phyloP scores from a whole-genome alignment of 2,888 invertebrate species.

The Luffia ferchaultella region DNA sequence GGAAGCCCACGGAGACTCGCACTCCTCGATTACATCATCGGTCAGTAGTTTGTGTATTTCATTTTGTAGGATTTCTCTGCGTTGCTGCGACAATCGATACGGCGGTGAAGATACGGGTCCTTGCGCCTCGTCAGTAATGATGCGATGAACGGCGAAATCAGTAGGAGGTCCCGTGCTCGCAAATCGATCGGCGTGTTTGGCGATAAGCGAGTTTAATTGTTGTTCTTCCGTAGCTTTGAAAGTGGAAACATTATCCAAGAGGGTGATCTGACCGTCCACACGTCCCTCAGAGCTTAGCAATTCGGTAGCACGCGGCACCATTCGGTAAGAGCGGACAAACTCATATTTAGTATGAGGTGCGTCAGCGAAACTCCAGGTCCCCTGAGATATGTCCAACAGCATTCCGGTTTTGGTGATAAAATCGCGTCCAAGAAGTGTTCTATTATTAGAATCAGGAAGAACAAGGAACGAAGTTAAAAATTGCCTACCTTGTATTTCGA shows the following conservation, averaged over 20 bases:
- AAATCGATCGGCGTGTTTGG: background rate
- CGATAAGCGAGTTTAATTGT: constrained; percentile 5
- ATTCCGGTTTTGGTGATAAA: background rate
- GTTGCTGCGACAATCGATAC: constrained; percentile 23
- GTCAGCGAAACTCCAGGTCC: constrained; percentile 1
- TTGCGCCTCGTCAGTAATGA: constrained; percentile 21
- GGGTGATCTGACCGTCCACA: no score
- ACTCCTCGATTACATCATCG: constrained; percentile 24
- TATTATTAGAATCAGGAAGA: background rate
- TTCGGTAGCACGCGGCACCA: no score
- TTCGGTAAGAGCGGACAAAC: no score
- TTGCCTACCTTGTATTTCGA: background rate
- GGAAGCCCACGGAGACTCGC: constrained; percentile 24
- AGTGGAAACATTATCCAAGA: no score
- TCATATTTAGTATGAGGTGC: background rate
- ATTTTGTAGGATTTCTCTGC: constrained; percentile 19
- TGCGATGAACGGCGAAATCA: constrained; percentile 18
- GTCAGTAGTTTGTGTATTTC: constrained; percentile 14
- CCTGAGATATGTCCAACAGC: background rate
- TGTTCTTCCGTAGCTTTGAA: constrained; percentile 4
- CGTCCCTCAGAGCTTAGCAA: no score
- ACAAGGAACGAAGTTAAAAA: background rate
- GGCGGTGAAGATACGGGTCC: constrained; percentile 26
- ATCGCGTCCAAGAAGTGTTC: background rate
- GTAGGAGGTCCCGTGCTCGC: constrained; percentile 10